phyloP scores from a whole-genome alignment of 23 tunicate species.

The Ciona savignyi region DNA sequence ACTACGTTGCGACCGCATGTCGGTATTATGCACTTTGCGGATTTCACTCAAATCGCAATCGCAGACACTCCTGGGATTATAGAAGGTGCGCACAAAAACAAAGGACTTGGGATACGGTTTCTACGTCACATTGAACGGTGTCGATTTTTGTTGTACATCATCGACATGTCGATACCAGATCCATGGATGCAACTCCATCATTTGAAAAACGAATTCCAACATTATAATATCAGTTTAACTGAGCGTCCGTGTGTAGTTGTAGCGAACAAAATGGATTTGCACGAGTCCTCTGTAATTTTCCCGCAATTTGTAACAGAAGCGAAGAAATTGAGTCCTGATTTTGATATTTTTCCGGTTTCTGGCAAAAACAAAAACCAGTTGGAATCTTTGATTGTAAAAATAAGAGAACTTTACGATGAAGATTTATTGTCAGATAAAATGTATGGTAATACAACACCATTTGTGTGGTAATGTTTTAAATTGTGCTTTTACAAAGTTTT shows the following conservation, averaged over 20 bases:
- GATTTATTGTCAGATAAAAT: not conserved
- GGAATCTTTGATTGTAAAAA: constrained; percentile 49
- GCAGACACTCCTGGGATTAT: constrained; percentile 92
- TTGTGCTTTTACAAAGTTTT: too few relatives aligned
- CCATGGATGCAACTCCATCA: constrained; percentile 59
- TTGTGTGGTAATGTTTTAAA: not conserved
- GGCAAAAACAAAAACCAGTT: constrained; percentile 35
- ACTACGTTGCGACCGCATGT: constrained; percentile 82
- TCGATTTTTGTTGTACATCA: constrained; percentile 54
- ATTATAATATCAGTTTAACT: constrained; percentile 20
- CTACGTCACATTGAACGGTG: constrained; percentile 79
- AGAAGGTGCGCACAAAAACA: constrained; percentile 66
- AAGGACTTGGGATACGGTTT: constrained; percentile 82
- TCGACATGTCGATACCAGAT: constrained; percentile 47
- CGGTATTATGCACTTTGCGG: constrained; percentile 68
- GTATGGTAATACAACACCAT: not conserved
- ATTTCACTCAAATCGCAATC: constrained; percentile 61
- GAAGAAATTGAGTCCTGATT: not conserved
- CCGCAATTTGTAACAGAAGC: constrained; percentile 12
- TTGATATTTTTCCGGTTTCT: constrained; percentile 41
- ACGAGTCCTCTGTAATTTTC: constrained; percentile 21
- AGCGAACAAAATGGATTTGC: constrained; percentile 81
- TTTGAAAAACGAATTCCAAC: constrained; percentile 39
- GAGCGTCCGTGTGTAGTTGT: constrained; percentile 44
- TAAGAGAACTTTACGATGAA: constrained; percentile 47